Conservation (phyloP, 2,113 vertebrate genomes). For the Phaethornis superciliosus region DNA sequence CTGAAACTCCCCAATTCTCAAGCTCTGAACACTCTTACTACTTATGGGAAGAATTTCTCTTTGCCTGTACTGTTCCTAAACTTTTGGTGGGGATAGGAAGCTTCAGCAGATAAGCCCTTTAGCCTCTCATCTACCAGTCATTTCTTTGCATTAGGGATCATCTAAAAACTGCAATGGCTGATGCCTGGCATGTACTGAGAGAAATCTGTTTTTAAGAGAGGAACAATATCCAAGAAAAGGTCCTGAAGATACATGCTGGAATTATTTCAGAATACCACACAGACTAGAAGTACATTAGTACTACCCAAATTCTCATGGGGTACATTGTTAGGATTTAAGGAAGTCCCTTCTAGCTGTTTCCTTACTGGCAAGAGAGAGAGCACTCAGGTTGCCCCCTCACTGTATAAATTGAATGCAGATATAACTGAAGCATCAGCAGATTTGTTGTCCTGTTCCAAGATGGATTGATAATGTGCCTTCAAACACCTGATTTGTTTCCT, state of each 20-base stretch:
- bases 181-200: background rate
- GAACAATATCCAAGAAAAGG: background rate
- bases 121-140: background rate
- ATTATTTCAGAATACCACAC: background rate
- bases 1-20: background rate
- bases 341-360: background rate
- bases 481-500: background rate
- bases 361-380: background rate
- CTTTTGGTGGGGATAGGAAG: background rate
- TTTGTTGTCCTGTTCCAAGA: background rate
- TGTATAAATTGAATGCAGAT: accelerated
- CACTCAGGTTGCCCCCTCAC: background rate
- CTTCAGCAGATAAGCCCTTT: background rate
- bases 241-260: background rate
- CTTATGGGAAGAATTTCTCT: background rate
- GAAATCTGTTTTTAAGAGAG: background rate
- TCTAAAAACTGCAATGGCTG: background rate
- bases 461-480: background rate
- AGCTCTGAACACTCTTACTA: background rate
- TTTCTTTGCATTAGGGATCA: background rate
- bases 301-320: background rate
- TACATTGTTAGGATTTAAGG: accelerated
- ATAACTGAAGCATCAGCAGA: background rate
- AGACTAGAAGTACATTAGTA: background rate
- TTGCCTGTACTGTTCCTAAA: background rate